Percentiles rank a stretch among this genome's conserved stretches.
phyloP scores from a whole-genome alignment of 2,797 vertebrate species.

The Poecilia wingei region DNA sequence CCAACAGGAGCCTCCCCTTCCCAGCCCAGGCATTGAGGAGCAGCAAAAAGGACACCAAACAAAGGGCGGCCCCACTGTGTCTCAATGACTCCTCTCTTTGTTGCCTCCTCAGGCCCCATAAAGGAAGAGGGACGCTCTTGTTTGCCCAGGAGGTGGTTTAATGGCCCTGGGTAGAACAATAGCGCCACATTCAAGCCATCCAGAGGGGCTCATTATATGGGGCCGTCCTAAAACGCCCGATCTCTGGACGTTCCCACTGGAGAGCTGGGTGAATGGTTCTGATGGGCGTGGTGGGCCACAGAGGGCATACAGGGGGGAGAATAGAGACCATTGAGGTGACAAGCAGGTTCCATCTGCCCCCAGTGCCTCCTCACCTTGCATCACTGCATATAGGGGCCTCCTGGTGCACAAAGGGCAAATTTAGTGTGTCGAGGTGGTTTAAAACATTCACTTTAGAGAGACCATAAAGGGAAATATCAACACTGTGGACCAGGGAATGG shows the following conservation, averaged over 20 bases:
- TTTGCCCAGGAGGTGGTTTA: constrained; percentile 95
- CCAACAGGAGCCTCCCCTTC: constrained; percentile 93
- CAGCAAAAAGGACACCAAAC: constrained; percentile 92
- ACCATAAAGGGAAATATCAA: constrained; percentile 86
- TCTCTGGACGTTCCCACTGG: constrained; percentile 91
- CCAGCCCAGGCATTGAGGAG: constrained; percentile 89
- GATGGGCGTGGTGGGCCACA: constrained; percentile 76
- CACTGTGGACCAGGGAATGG: constrained; percentile 78
- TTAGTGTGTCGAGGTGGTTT: constrained; percentile 85
- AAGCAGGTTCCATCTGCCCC: constrained; percentile 97
- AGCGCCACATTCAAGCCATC: constrained; percentile 89
- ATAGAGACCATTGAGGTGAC: constrained; percentile 89
- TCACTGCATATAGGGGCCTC: constrained; percentile 87
- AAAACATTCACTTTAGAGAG: constrained; percentile 86
- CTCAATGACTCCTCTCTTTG: constrained; percentile 90
- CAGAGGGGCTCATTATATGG: constrained; percentile 90
- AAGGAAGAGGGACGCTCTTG: constrained; percentile 96
- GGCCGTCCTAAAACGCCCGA: constrained; percentile 86
- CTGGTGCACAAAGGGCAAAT: constrained; percentile 86
- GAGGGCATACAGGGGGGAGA: constrained; percentile 78
- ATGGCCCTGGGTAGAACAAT: constrained; percentile 91
- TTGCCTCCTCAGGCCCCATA: constrained; percentile 88
- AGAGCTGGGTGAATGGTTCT: constrained; percentile 88
- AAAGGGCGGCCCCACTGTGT: constrained; percentile 93
- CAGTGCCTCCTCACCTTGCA: constrained; percentile 92